These are phyloP conservation scores for Hypselothyrea guttata DNA, from an alignment of 2,888 invertebrate genomes.

Conservation along the genomic window DNA sequence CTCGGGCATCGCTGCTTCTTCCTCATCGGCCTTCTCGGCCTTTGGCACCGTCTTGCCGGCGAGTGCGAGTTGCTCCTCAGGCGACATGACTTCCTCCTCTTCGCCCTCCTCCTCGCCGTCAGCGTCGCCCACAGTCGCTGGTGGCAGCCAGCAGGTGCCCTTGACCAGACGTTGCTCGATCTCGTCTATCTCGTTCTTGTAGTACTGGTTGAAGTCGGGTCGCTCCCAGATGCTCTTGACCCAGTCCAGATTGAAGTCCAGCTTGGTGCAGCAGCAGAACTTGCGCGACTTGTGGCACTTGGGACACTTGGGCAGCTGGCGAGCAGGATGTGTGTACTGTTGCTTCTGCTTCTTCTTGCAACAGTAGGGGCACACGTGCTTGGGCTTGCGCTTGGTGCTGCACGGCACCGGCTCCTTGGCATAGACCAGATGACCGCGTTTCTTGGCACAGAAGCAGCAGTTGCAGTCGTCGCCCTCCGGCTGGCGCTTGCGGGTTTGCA, in stretches of 20 bases:
- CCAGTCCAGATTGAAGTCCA: constrained; percentile 77
- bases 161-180: constrained; percentile 65
- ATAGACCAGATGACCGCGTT: constrained; percentile 73
- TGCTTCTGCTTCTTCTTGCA: constrained; percentile 67
- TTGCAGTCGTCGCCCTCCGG: constrained; percentile 76
- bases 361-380: constrained; percentile 68
- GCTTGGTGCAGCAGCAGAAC: constrained; percentile 73
- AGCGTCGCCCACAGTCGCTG: constrained; percentile 41
- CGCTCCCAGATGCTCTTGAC: constrained; percentile 78
- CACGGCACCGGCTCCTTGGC: constrained; percentile 65
- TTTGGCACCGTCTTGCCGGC: constrained; percentile 46
- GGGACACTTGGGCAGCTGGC: constrained; percentile 67
- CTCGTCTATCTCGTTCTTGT: constrained; percentile 72
- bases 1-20: not conserved
- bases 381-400: constrained; percentile 63
- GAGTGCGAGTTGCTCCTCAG: constrained; percentile 45
- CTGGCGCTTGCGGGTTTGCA: constrained; percentile 71
- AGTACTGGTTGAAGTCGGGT: constrained; percentile 77
- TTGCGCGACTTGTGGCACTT: constrained; percentile 71
- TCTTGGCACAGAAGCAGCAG: constrained; percentile 79
- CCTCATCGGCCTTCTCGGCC: not conserved
- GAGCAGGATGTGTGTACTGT: constrained; percentile 58
- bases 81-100: constrained; percentile 39
- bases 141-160: constrained; percentile 66
- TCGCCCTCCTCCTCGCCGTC: constrained; percentile 9